Evolutionary conservation across 2,797 vertebrate species (phyloP), one percentile per base, ranked within the genome.

Genomic region (Syndactyla subalaris): DNA sequence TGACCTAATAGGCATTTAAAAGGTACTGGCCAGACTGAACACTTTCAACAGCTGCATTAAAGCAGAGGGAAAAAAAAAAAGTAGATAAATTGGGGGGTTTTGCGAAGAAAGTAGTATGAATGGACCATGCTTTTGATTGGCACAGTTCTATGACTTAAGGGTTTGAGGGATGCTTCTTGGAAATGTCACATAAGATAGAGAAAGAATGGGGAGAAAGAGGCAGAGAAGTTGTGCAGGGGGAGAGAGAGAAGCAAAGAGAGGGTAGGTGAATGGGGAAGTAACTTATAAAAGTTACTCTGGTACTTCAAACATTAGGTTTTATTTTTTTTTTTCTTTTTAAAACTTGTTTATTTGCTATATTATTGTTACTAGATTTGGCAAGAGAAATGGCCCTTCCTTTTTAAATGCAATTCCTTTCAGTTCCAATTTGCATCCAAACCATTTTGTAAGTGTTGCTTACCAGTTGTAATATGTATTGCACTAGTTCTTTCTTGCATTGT

Each of bases 391-490:
- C 43, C 32, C 63, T 89, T 85, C 24, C 29, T 93, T 89, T 83
- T 74, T 61, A 77, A 77, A 45, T 77, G 62, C 22, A 39, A 61
- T 88, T 94, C 54, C n/a, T 88, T 85, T 12, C 0, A 2, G 71
- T 88, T 92, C n/a, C n/a, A 57, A 8, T 70, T 85, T 73, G 21
- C 26, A 34, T 85, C 30, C 73, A 96, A 96, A 97, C 93, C 93
- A 97, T 96, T 97, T 96, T 96, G 94, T 95, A 96, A 96, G 94
- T 78, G 77, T 81, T 91, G 89, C 94, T 92, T 87, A 76, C 41
- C 61, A 36, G 32, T 48, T 85, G 57, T 73, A 82, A 23, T 87
- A 59, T 43, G 34, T 63, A 59, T 85, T 92, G 87, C 87, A 38
- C 55, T 87, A 57, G 57, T 83, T 94, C 65, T 85, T 95, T 94